phyloP scores from a whole-genome alignment of 2,888 invertebrate genomes.

The Ophion slaviceki region DNA sequence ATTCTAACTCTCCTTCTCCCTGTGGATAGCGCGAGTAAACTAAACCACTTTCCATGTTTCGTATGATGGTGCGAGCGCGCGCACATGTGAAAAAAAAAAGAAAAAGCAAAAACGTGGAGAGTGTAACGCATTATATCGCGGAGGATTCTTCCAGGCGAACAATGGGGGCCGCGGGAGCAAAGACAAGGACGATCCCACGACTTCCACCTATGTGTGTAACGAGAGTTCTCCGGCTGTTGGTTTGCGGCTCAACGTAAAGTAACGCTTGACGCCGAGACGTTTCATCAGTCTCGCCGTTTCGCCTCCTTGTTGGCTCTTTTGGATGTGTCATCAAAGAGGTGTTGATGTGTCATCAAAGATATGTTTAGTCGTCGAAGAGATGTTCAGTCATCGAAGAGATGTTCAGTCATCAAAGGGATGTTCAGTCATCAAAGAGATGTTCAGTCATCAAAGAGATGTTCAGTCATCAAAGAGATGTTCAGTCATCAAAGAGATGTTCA shows the following conservation, averaged over 20 bases:
- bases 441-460: no score
- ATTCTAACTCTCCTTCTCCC: constrained; percentile 35
- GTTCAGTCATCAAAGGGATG: background rate
- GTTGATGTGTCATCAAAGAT: background rate
- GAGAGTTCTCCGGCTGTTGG: constrained; percentile 51
- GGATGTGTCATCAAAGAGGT: background rate
- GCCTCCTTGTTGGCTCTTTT: constrained; percentile 3
- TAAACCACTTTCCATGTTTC: constrained; percentile 80
- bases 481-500: background rate
- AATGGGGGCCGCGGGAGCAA: constrained; percentile 82
- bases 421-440: background rate
- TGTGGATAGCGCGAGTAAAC: constrained; percentile 67
- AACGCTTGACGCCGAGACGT: constrained; percentile 56
- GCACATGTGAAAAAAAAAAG: constrained; percentile 10
- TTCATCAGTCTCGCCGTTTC: constrained; percentile 55
- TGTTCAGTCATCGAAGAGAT: background rate
- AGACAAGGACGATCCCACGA: constrained; percentile 83
- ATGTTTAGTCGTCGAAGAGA: background rate
- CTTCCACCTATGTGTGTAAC: constrained; percentile 73
- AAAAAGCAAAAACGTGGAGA: constrained; percentile 22
- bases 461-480: background rate
- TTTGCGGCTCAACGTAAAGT: constrained; percentile 38
- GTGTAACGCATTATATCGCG: constrained; percentile 62
- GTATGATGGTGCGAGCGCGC: constrained; percentile 50
- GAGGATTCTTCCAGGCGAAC: constrained; percentile 69